Evolutionary conservation across 2,113 vertebrate genomes (phyloP).

Genomic region (Elephas maximus): DNA sequence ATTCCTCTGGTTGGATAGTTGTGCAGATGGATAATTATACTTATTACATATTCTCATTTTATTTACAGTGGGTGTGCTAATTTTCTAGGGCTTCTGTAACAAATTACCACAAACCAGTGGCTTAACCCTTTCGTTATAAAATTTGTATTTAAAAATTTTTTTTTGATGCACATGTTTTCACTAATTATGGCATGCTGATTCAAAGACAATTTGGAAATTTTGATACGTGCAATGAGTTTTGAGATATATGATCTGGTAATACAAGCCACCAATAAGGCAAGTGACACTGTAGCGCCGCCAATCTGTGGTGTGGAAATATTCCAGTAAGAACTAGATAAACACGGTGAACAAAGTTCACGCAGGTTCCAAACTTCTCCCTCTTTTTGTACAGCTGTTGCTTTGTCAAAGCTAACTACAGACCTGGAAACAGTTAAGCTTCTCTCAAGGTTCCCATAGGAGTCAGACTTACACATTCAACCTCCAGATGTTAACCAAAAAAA

Average conservation of each 20-base stretch:
- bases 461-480: background rate
- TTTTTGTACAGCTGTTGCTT: background rate
- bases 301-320: no score
- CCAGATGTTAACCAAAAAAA: background rate
- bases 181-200: no score
- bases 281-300: no score
- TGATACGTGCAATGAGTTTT: no score
- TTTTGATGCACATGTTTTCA: no score
- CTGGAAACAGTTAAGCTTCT: background rate
- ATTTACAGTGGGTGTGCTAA: background rate
- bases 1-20: background rate
- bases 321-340: no score
- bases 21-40: background rate
- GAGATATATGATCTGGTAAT: no score
- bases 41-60: background rate
- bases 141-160: no score
- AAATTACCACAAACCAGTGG: background rate
- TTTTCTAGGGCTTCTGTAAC: background rate
- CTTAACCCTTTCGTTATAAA: background rate
- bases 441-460: no score
- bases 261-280: no score
- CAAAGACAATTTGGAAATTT: no score
- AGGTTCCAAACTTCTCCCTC: background rate
- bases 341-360: rapidly evolving
- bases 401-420: background rate